Percentiles rank a stretch among this genome's conserved stretches.
Evolutionary conservation across 37 sponge, comb jelly and placozoan species (phyloP).

Genomic region (Tethya wilhelma): DNA sequence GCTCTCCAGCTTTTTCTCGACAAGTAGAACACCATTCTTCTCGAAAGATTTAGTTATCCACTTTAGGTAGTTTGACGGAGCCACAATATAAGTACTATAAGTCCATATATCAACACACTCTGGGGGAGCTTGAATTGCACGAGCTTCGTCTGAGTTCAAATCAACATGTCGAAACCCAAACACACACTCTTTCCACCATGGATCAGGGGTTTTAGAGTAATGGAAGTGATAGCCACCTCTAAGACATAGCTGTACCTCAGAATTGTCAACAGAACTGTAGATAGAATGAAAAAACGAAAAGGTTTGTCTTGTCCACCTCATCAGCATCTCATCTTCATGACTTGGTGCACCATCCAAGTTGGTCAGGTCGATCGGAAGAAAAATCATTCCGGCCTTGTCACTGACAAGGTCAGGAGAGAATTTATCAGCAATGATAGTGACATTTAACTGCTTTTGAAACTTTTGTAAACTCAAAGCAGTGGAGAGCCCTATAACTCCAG

Average conservation of each 20-base stretch:
- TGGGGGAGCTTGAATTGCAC: not conserved
- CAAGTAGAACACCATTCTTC: conserved; percentile 32
- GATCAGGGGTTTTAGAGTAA: not conserved
- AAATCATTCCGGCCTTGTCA: conserved; percentile 40
- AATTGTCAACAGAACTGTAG: conserved; percentile 7
- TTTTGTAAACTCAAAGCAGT: conserved; percentile 7
- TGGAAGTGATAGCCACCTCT: conserved; percentile 5
- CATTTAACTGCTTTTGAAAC: not conserved
- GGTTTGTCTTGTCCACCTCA: conserved; percentile 9
- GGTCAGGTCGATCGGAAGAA: conserved; percentile 31
- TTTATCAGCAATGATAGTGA: conserved; percentile 38
- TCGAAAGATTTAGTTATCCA: conserved; percentile 49
- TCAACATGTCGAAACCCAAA: conserved; percentile 20
- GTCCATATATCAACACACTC: not conserved
- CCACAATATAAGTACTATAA: conserved; percentile 32
- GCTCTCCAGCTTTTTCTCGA: conserved; percentile 15
- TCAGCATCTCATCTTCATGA: not conserved
- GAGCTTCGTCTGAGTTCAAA: conserved; percentile 1
- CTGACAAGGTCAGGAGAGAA: conserved; percentile 41
- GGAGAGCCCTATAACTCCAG: conserved; percentile 54
- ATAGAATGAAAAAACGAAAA: conserved; percentile 19
- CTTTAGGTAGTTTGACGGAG: conserved; percentile 34
- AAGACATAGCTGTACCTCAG: conserved; percentile 3
- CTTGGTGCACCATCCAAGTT: not conserved
- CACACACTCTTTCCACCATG: conserved; percentile 45